These are phyloP conservation scores for Orchesella flavescens DNA, from an alignment of 2,888 invertebrate genomes.

Conservation along the genomic window DNA sequence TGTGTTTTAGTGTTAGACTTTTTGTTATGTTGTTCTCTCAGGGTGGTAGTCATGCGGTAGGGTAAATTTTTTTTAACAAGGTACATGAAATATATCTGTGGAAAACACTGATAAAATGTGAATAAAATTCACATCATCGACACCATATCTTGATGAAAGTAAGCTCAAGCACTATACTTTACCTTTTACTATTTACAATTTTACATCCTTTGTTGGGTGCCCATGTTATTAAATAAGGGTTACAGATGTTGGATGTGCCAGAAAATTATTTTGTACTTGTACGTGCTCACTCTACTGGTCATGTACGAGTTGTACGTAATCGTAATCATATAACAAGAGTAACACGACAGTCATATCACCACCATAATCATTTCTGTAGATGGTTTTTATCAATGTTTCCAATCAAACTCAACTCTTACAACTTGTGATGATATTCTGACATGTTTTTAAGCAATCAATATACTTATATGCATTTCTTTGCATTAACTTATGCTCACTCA, in stretches of 20 bases:
- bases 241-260: too few species aligned
- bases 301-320: too few species aligned
- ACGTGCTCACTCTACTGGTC: too few species aligned
- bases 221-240: too few species aligned
- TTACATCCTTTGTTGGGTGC: too few species aligned
- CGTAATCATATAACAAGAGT: too few species aligned
- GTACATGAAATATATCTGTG: conserved; percentile 52
- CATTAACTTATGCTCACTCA: conserved; percentile 1
- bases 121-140: conserved; percentile 53
- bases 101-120: conserved; percentile 36
- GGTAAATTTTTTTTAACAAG: background rate
- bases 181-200: too few species aligned
- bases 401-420: conserved; percentile 44
- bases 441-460: conserved; percentile 46
- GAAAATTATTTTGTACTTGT: too few species aligned
- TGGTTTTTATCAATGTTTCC: conserved; percentile 49
- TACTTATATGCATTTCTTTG: conserved; percentile 6
- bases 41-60: conserved; percentile 25
- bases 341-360: background rate
- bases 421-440: conserved; percentile 35
- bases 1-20: conserved; percentile 47
- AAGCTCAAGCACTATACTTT: background rate
- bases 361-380: conserved; percentile 30
- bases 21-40: conserved; percentile 58
- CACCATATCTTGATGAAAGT: conserved; percentile 47